A percentile compares a stretch with the other conserved stretches of the same genome.
Conservation (phyloP, 2,888 invertebrate species). For the Ephialtes manifestator region DNA sequence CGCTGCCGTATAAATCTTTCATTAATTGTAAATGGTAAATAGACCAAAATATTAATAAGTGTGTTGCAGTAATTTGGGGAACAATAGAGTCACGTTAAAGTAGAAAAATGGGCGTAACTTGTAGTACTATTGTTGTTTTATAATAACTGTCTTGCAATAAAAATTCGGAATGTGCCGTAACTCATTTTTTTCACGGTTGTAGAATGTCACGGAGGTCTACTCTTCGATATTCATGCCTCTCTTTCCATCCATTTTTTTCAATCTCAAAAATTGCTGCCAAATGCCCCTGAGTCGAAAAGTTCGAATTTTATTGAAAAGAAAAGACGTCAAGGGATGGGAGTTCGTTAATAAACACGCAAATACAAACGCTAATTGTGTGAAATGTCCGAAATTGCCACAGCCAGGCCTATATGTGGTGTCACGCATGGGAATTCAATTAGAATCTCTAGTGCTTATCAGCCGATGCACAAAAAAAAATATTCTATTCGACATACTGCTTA, state of each 20-base stretch:
- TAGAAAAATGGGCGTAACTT: slow-evolving; percentile 38
- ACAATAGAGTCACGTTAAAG: not conserved
- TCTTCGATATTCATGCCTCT: slow-evolving; percentile 11
- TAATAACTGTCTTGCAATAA: slow-evolving; percentile 26
- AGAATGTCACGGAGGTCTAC: not conserved
- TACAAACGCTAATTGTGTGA: slow-evolving; percentile 2
- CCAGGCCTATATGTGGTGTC: slow-evolving; percentile 6
- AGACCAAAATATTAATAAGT: not conserved
- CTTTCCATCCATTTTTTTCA: slow-evolving; percentile 25
- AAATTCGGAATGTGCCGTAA: slow-evolving; percentile 47
- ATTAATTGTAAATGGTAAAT: slow-evolving; percentile 63
- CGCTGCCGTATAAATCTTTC: slow-evolving; percentile 7
- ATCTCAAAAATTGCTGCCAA: not conserved
- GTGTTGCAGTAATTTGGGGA: not conserved
- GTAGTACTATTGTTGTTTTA: slow-evolving; percentile 7
- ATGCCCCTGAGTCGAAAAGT: not conserved
- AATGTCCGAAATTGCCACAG: slow-evolving; percentile 13
- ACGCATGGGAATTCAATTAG: slow-evolving; percentile 38
- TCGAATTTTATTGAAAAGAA: not conserved
- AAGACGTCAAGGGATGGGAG: not conserved
- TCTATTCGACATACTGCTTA: slow-evolving; percentile 25
- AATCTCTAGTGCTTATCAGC: slow-evolving; percentile 9
- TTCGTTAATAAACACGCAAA: slow-evolving; percentile 22
- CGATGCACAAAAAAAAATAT: slow-evolving; percentile 4
- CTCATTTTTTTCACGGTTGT: slow-evolving; percentile 23